Conservation (phyloP, 2,797 vertebrate genomes). For the Eulemur coronatus region DNA sequence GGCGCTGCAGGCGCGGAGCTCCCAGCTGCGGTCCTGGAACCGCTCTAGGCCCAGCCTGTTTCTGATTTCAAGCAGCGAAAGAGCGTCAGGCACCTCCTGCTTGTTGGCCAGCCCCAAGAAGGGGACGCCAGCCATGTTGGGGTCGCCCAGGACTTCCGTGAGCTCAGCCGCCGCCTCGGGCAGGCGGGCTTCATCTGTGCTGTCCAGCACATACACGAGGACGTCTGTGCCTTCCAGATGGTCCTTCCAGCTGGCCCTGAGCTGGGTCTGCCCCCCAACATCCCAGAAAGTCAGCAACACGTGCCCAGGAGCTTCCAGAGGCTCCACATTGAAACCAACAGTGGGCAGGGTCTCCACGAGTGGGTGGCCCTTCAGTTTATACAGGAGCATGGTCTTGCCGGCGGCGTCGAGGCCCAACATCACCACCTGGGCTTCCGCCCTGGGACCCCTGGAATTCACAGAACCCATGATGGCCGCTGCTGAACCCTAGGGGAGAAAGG, state of each 20-base stretch:
- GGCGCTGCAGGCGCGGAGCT: slow-evolving; percentile 91
- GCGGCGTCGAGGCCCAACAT: slow-evolving; percentile 92
- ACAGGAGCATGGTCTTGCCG: slow-evolving; percentile 93
- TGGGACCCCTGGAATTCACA: slow-evolving; percentile 84
- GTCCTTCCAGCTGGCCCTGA: slow-evolving; percentile 90
- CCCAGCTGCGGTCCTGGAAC: slow-evolving; percentile 82
- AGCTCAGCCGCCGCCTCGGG: slow-evolving; percentile 86
- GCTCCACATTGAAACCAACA: slow-evolving; percentile 92
- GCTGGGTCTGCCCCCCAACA: slow-evolving; percentile 88
- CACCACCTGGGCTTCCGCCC: slow-evolving; percentile 86
- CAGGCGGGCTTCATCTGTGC: slow-evolving; percentile 84
- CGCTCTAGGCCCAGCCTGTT: slow-evolving; percentile 78
- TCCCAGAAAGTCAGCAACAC: slow-evolving; percentile 91
- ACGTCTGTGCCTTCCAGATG: slow-evolving; percentile 88
- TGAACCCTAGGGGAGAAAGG: slow-evolving; percentile 6
- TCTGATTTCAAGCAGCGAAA: slow-evolving; percentile 86
- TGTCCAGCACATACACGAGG: slow-evolving; percentile 93
- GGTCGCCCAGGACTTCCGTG: slow-evolving; percentile 84
- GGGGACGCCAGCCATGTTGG: slow-evolving; percentile 84
- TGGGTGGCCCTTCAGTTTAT: slow-evolving; percentile 85
- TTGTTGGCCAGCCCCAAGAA: slow-evolving; percentile 95
- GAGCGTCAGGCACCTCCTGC: slow-evolving; percentile 86
- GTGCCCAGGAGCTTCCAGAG: slow-evolving; percentile 86
- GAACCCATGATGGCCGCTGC: slow-evolving; percentile 86
- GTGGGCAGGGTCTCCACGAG: slow-evolving; percentile 90